phyloP scores from a whole-genome alignment of 2,797 vertebrate species.

The Bovichtus variegatus region DNA sequence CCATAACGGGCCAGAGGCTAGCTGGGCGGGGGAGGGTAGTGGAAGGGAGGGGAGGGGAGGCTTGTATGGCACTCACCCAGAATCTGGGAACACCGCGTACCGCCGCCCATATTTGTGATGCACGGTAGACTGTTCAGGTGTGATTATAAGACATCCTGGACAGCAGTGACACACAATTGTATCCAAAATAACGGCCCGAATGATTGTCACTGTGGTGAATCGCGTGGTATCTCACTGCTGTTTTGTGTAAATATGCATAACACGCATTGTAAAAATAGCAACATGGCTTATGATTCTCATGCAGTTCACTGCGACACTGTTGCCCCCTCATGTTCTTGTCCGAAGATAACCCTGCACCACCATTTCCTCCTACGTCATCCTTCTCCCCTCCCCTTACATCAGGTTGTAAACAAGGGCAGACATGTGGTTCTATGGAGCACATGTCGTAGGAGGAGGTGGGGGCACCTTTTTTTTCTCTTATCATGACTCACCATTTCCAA shows the following conservation, averaged over 20 bases:
- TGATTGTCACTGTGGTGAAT: neutral
- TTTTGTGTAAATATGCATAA: neutral
- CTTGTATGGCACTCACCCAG: conserved; percentile 39
- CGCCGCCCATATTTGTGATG: conserved; percentile 25
- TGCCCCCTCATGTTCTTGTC: conserved; percentile 68
- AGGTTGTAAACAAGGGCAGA: conserved; percentile 80
- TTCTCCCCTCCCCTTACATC: conserved; percentile 30
- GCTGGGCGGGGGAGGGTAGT: neutral
- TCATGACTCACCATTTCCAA: conserved; percentile 37
- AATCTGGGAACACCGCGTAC: conserved; percentile 64
- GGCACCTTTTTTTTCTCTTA: neutral
- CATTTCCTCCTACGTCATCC: conserved; percentile 74
- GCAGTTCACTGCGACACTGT: conserved; percentile 78
- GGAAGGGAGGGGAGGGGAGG: neutral
- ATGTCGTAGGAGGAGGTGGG: conserved; percentile 42
- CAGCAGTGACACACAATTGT: neutral
- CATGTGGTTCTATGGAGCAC: conserved; percentile 71
- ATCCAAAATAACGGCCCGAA: neutral
- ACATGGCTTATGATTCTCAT: conserved; percentile 14
- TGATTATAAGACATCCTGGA: conserved; percentile 2
- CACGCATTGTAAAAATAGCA: accelerated
- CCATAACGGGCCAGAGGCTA: conserved; percentile 13
- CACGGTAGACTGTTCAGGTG: neutral
- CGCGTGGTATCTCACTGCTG: neutral
- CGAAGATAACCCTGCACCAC: conserved; percentile 59